Conservation (phyloP, 2,888 invertebrate species). For the Zygaena filipendulae region DNA sequence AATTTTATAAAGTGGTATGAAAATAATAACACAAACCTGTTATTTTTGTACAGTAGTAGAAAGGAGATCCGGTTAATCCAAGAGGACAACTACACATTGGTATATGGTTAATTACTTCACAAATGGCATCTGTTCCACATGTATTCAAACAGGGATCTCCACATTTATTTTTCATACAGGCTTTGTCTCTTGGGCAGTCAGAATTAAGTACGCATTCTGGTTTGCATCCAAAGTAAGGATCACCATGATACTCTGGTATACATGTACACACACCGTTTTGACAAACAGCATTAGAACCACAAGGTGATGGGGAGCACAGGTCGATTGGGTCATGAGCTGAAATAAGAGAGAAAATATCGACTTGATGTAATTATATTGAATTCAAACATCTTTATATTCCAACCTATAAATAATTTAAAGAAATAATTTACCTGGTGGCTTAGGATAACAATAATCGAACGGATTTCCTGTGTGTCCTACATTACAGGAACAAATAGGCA, state of each 20-base stretch:
- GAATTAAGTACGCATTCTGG: slow-evolving; percentile 83
- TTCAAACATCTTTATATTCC: too few relatives aligned
- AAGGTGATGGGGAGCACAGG: slow-evolving; percentile 77
- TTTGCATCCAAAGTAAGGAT: slow-evolving; percentile 78
- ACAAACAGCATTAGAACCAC: slow-evolving; percentile 74
- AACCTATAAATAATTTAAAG: slow-evolving; percentile 4
- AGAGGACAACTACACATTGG: slow-evolving; percentile 74
- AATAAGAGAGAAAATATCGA: too few relatives aligned
- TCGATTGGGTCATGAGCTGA: slow-evolving; percentile 50
- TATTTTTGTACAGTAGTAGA: slow-evolving; percentile 63
- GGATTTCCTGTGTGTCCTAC: slow-evolving; percentile 80
- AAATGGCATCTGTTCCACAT: slow-evolving; percentile 71
- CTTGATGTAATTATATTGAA: neutral
- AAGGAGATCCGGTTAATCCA: slow-evolving; percentile 74
- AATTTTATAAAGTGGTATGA: too few relatives aligned
- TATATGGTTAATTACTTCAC: slow-evolving; percentile 74
- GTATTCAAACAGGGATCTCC: slow-evolving; percentile 77
- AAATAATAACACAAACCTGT: too few relatives aligned
- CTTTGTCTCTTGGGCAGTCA: slow-evolving; percentile 74
- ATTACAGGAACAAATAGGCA: slow-evolving; percentile 75
- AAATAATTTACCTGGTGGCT: slow-evolving; percentile 30
- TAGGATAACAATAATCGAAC: slow-evolving; percentile 61
- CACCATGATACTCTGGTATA: slow-evolving; percentile 76
- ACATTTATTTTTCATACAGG: slow-evolving; percentile 81
- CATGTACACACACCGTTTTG: slow-evolving; percentile 76